Base-by-base conservation (phyloP, 1,140 invertebrate genomes). In the Akabosia matsudoensis region DNA sequence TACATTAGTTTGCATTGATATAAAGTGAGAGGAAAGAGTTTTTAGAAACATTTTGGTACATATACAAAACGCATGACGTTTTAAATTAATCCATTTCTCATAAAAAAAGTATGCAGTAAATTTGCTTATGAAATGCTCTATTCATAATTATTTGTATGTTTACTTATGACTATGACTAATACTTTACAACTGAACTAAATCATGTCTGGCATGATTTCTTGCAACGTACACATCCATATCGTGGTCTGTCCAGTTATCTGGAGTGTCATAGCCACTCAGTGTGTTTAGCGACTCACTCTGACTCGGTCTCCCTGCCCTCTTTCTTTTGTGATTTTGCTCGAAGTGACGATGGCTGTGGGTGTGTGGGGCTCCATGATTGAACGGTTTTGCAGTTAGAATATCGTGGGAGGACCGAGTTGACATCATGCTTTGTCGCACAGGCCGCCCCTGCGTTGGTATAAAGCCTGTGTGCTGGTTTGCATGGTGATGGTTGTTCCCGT, bases 231-330 rank as follows among this genome's bases (percentile, higher is more conserved):
- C 95, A 28, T 72, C 70, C 91, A 96, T 94, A 83, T 96, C 94
- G 84, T 96, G 93, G 85, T 97, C 95, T 72, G 94, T 97, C 94
- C 94, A 96, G 84, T 95, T 95, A 83, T 95, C 92, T 51, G 91
- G 91, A 24, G 82, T 86, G 83, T 91, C 91, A 83, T 93, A 93
- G 85, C 93, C 91, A 80, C 92, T 93, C 61, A 94, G 86, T 4
- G 92, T 93, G 81, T 93, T 79, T 67, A 79, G 51, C 22, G 80
- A 81, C 33, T 80, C 79, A 75, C 79, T 75, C 51, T 78, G 74
- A 72, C 77, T 80, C 70, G 80, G 70, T 16, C 76, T 33, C 33
- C 71, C 74, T 34, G 51, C 61, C 18, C 78, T 51, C 74, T 80
- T 70, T 51, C 76, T 72, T 75, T 74, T 76, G 74, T 79, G 74